These are phyloP conservation scores for Scarus forsteni DNA, from an alignment of 2,797 vertebrate species.

Conservation along the genomic window DNA sequence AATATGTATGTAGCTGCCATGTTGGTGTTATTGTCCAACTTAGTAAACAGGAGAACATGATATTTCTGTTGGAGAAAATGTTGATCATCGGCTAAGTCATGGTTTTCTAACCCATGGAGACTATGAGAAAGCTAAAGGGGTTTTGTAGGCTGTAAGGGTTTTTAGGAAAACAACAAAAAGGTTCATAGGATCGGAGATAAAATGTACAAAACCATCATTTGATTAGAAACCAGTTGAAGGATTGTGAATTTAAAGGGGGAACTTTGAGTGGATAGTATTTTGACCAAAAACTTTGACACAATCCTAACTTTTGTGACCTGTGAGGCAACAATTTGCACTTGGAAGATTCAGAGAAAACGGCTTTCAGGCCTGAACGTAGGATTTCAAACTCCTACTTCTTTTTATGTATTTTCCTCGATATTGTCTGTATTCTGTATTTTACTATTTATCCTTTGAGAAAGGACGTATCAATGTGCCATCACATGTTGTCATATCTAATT, in stretches of 20 bases:
- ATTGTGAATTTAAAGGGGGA: conserved; percentile 3
- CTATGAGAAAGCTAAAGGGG: neutral
- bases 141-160: neutral
- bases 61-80: neutral
- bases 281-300: conserved; percentile 44
- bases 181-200: conserved; percentile 3
- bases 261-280: conserved; percentile 15
- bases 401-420: conserved; percentile 35
- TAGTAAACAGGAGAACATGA: conserved; percentile 6
- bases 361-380: conserved; percentile 59
- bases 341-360: conserved; percentile 42
- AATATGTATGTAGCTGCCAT: conserved; percentile 27
- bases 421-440: conserved; percentile 51
- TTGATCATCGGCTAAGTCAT: neutral
- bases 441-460: conserved; percentile 54
- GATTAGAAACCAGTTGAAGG: neutral
- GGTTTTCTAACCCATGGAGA: conserved; percentile 3
- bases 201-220: neutral
- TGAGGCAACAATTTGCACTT: conserved; percentile 74
- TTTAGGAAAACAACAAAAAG: conserved; percentile 1
- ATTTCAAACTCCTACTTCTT: conserved; percentile 34
- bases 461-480: conserved; percentile 68
- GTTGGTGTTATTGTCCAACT: conserved; percentile 6
- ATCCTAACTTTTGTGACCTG: conserved; percentile 43
- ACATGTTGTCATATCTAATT: conserved; percentile 56